These are phyloP conservation scores for Dasyurus viverrinus DNA, from an alignment of 2,113 vertebrate genomes.

Conservation along the genomic window DNA sequence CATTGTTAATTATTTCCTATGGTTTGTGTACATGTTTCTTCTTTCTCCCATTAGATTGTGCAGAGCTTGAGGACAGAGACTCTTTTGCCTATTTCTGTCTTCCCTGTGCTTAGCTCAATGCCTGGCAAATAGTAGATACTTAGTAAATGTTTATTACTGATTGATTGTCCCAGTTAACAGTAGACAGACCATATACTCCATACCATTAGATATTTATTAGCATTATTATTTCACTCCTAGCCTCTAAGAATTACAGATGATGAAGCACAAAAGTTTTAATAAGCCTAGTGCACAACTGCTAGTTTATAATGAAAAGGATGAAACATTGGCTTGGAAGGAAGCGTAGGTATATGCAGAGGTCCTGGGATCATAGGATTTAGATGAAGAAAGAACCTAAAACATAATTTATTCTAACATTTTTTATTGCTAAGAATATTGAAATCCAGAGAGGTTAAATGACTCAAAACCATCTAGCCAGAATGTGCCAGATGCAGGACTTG, in stretches of 20 bases:
- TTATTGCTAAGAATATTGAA: too few relatives aligned
- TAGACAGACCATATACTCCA: not conserved
- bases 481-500: too few relatives aligned
- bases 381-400: too few relatives aligned
- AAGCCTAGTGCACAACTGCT: not conserved
- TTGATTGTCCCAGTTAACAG: not conserved
- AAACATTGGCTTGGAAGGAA: not conserved
- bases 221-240: not conserved
- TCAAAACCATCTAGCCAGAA: too few relatives aligned
- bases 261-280: not conserved
- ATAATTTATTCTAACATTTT: too few relatives aligned
- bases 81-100: not conserved
- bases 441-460: too few relatives aligned
- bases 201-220: not conserved
- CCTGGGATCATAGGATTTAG: too few relatives aligned
- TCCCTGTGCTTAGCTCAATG: not conserved
- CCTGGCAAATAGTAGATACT: not conserved
- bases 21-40: not conserved
- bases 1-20: not conserved
- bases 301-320: not conserved
- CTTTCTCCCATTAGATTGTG: not conserved
- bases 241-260: not conserved
- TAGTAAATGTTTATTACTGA: not conserved
- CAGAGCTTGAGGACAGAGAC: not conserved
- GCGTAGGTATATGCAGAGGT: too few relatives aligned